Base-by-base conservation (phyloP, 2,888 invertebrate species). In the Hemistola chrysoprasaria region DNA sequence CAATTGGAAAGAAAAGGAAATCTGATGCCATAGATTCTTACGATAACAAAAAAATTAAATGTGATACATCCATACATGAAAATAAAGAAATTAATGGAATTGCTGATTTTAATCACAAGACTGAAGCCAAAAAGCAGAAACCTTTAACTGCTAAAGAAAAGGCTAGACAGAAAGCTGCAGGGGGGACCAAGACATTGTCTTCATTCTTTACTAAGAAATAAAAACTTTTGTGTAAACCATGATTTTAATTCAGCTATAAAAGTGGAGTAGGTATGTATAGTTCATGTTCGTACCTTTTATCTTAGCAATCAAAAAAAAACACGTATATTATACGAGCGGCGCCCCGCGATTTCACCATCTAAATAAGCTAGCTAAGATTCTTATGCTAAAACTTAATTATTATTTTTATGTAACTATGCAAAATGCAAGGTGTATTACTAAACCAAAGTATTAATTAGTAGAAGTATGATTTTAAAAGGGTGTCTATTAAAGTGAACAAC, bases 131-230 rank as follows among this genome's bases (percentile, higher is more conserved):
- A 65, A 83, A 92, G 62, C 82, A 89, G 48, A 90, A 91, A 44
- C 64, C 83, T 11, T 59, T 92, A 39, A 90, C 92, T 26, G 90
- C 93, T 5, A 96, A 95, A 78, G 94, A 95, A 62, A 93, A 95
- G 59, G 91, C 93, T 0, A 85, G 93, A 57, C 92, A 92, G 59
- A 95, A 95, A 73, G 94, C 95, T 38, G 95, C 96, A 20, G 90
- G 91, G 60, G 94, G 95, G 32, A 93, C 94, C 16, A 96, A 95
- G 82, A 93, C 91, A 60, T 95, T 96, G 67, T 92, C 94, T 35
- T 92, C 93, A 3, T 41, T 40, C 40, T 53, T 53, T 23, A 36
- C 40, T 6, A 47, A 37, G 22, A 40, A 38, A 45, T 47, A 30
- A 34, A 9, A 16, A 28, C 22, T 29, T 9, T 9, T 20, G 9